These are phyloP conservation scores for Xiphophorus hellerii DNA, from an alignment of 2,113 vertebrate genomes.

Conservation along the genomic window DNA sequence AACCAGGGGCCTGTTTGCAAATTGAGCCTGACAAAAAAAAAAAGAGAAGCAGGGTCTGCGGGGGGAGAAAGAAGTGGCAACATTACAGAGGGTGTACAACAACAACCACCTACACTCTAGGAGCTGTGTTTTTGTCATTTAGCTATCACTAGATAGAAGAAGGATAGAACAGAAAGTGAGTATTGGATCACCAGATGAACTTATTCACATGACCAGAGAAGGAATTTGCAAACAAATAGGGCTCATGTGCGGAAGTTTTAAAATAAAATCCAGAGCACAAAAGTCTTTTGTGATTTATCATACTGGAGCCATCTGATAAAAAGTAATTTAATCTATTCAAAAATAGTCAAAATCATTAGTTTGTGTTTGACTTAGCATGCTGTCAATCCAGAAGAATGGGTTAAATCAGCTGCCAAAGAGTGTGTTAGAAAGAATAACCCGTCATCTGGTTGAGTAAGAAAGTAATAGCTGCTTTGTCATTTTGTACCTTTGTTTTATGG, in stretches of 20 bases:
- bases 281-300: not conserved
- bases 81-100: constrained; percentile 55
- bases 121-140: not conserved
- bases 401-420: too few species aligned
- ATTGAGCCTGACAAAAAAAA: constrained; percentile 84
- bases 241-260: not conserved
- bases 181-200: not conserved
- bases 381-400: too few species aligned
- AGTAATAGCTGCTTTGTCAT: too few species aligned
- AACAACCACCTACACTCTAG: constrained; percentile 3
- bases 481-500: too few species aligned
- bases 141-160: not conserved
- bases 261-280: not conserved
- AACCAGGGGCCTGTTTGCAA: constrained; percentile 82
- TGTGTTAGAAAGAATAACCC: too few species aligned
- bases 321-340: too few species aligned
- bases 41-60: constrained; percentile 40
- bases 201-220: not conserved
- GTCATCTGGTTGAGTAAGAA: too few species aligned
- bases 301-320: too few species aligned
- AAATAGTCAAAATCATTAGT: too few species aligned
- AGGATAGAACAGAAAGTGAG: not conserved
- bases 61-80: constrained; percentile 41
- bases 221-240: not conserved
- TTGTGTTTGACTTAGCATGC: too few species aligned